Base-by-base conservation (phyloP, 2,113 vertebrate species). In the Patagioenas fasciata region DNA sequence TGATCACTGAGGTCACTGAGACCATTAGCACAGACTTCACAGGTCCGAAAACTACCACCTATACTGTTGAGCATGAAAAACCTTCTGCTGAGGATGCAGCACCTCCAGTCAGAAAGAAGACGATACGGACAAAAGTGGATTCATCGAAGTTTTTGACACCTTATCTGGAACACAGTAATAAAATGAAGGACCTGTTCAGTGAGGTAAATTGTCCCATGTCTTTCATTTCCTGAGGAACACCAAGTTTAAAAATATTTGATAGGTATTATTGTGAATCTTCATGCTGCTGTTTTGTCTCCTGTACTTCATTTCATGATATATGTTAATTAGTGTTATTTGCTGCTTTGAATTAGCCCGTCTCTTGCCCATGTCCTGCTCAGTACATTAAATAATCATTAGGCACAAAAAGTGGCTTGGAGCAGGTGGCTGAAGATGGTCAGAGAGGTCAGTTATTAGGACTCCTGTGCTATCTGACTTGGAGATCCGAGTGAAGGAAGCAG, bases 181-280 rank as follows among this genome's bases (percentile, higher is more conserved):
- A 99, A 98, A 99, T 99, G 99, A 97, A 99, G 98, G 98, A 99
- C 40, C 98, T 99, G 36, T 99, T 98, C 98, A 99, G 99, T 64
- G 92, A 99, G 34, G 99, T 99, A 97, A 97, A 97, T 89, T 20
- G 38, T 17, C 20, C 24, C 32, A 13, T 4, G 4, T 24, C 23
- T 75, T 31, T 65, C 42, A 23, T 60, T 90, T 83, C 44, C 53
- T 50, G 50, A 26, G 26, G 62, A 75, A 20, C 23, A n/a, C n/a
- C 62, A 57, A 6, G 36, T 85, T 82, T 28, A 38, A 31, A 80
- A 67, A 16, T 25, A n/a, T 50, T 57, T 67, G 29, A 23, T 32
- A 26, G 20, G 28, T n/a, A 10, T n/a, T 67, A 57, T 17, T 65
- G 61, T 29, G 13, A 48, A 80, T n/a, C n/a, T 85, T 78, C 28